Evolutionary conservation across 2,888 invertebrate genomes (phyloP).

Genomic region (Allophyes oxyacanthae): DNA sequence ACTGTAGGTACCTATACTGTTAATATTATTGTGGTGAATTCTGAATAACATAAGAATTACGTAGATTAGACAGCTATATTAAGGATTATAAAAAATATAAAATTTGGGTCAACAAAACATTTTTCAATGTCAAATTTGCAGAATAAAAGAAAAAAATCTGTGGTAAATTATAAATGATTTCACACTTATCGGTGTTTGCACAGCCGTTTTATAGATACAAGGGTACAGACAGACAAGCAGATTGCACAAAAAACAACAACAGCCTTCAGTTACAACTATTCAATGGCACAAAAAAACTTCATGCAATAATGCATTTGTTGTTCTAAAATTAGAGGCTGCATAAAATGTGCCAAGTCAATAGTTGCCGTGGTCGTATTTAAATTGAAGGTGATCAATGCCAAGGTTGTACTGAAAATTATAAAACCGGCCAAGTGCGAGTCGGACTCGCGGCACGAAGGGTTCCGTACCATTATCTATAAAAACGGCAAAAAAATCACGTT

Average conservation of each 20-base stretch:
- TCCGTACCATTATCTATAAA: too few species aligned
- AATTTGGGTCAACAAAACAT: conserved; percentile 11
- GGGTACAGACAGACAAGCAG: conserved; percentile 37
- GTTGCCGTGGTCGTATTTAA: conserved; percentile 25
- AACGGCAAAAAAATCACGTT: too few species aligned
- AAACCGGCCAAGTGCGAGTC: too few species aligned
- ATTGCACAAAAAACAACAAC: conserved; percentile 29
- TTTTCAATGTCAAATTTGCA: conserved; percentile 5
- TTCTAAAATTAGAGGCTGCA: conserved; percentile 10
- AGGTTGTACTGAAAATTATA: conserved; percentile 6
- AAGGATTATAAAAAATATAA: too few species aligned
- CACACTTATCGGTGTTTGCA: conserved; percentile 25
- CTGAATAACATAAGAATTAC: too few species aligned
- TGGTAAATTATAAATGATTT: conserved; percentile 23
- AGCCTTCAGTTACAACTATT: conserved; percentile 32
- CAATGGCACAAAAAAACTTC: conserved; percentile 18
- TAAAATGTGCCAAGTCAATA: conserved; percentile 35
- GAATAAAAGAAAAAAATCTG: conserved; percentile 3
- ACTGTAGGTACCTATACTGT: too few species aligned
- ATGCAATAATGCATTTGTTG: conserved; percentile 23
- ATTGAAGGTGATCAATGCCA: conserved; percentile 46
- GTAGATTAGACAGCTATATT: too few species aligned
- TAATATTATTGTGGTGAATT: too few species aligned
- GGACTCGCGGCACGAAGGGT: too few species aligned
- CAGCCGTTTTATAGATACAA: conserved; percentile 46